These are phyloP conservation scores for Eptatretus atami DNA, from an alignment of 2,797 vertebrate genomes.

Conservation along the genomic window DNA sequence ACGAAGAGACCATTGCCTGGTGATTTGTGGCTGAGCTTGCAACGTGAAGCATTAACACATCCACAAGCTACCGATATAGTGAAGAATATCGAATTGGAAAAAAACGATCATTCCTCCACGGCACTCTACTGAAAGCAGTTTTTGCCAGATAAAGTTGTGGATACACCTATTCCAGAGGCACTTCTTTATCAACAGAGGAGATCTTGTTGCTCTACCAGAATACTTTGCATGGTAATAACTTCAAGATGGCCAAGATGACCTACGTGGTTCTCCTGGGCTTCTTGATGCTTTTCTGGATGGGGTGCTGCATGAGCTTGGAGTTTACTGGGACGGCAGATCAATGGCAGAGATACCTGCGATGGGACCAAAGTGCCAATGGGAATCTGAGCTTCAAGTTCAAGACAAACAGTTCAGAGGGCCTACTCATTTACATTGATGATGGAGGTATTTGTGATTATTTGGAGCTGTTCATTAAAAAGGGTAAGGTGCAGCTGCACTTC, in stretches of 20 bases:
- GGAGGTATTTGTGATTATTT: constrained; percentile 80
- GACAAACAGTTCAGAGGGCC: constrained; percentile 43
- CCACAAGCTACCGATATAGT: too few species aligned
- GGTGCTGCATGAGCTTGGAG: constrained; percentile 40
- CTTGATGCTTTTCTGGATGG: constrained; percentile 34
- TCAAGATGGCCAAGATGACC: constrained; percentile 12
- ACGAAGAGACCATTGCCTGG: too few species aligned
- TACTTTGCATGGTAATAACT: too few species aligned
- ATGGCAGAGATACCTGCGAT: constrained; percentile 78
- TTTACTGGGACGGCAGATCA: constrained; percentile 69
- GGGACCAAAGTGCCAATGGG: constrained; percentile 65
- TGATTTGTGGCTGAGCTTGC: too few species aligned
- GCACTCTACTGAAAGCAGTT: too few species aligned
- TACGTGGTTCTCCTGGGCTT: constrained; percentile 29
- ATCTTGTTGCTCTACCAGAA: too few species aligned
- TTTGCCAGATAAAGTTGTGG: too few species aligned
- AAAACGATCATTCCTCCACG: too few species aligned
- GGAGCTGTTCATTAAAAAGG: constrained; percentile 34
- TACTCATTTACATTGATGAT: constrained; percentile 74
- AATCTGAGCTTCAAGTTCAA: constrained; percentile 86
- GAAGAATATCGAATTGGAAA: too few species aligned
- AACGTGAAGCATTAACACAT: too few species aligned
- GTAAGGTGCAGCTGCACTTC: constrained; percentile 41
- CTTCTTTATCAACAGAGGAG: too few species aligned
- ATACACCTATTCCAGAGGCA: too few species aligned